These are phyloP conservation scores for Psettodes erumei DNA, from an alignment of 2,113 vertebrate genomes.

Conservation along the genomic window DNA sequence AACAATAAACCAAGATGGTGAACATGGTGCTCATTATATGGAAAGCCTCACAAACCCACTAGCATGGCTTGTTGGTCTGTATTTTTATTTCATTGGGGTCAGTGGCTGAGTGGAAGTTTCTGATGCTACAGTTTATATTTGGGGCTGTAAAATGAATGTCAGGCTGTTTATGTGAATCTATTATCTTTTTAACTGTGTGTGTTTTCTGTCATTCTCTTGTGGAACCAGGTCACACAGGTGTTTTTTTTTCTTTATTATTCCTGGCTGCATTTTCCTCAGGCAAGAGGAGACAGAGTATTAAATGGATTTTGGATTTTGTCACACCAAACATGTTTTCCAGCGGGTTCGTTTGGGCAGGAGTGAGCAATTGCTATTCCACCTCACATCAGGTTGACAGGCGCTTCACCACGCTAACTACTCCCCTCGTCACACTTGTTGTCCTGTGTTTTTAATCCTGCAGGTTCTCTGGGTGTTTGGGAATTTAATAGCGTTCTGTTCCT, in stretches of 20 bases:
- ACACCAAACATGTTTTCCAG: not conserved
- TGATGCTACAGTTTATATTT: not conserved
- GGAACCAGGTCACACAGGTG: not conserved
- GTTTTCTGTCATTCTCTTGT: not conserved
- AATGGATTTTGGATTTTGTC: constrained; percentile 5
- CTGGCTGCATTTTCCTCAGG: not conserved
- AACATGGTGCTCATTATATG: not conserved
- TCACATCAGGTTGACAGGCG: not conserved
- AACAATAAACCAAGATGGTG: not conserved
- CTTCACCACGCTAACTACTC: not conserved
- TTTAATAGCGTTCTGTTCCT: constrained; percentile 28
- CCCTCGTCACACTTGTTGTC: constrained; percentile 1
- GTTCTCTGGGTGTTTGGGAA: constrained; percentile 30
- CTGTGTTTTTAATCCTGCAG: constrained; percentile 10
- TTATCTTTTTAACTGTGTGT: not conserved
- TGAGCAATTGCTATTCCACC: not conserved
- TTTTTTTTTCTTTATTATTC: not conserved
- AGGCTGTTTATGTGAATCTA: not conserved
- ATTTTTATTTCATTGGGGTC: not conserved
- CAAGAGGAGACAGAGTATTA: not conserved
- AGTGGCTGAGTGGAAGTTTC: not conserved
- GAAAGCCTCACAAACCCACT: not conserved
- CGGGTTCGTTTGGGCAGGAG: constrained; percentile 12
- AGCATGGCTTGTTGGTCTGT: not conserved
- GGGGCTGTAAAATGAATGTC: not conserved